Evolutionary conservation across 2,888 invertebrate species (phyloP).

Genomic region (Serripes groenlandicus): DNA sequence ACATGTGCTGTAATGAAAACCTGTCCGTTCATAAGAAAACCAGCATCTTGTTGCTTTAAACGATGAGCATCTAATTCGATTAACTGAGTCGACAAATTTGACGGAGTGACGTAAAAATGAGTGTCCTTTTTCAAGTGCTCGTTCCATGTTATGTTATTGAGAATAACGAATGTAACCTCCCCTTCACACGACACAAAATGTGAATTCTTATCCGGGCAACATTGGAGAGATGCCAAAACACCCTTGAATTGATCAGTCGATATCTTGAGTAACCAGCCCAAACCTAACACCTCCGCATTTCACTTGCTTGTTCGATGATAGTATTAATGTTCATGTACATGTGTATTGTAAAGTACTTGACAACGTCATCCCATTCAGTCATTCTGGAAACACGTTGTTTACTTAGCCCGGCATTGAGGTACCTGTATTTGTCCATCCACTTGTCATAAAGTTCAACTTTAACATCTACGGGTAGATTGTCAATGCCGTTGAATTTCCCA

Average conservation of each 20-base stretch:
- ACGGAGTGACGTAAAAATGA: background rate
- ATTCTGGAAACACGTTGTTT: background rate
- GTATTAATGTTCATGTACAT: background rate
- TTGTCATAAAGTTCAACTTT: background rate
- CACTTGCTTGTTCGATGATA: background rate
- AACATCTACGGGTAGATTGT: background rate
- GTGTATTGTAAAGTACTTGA: background rate
- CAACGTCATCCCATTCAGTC: background rate
- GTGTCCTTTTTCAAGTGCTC: background rate
- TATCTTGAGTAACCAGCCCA: background rate
- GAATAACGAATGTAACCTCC: background rate
- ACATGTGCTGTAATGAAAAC: constrained; percentile 3
- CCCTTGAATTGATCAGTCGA: background rate
- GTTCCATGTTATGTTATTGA: background rate
- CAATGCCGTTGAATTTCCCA: background rate
- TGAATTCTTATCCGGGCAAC: background rate
- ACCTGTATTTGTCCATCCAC: constrained; percentile 10
- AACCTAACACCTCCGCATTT: background rate
- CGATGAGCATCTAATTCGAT: background rate
- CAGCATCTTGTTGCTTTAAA: background rate
- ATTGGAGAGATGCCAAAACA: background rate
- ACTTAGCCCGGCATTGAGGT: background rate
- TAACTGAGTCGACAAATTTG: background rate
- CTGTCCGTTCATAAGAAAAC: background rate
- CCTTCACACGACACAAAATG: background rate